Base-by-base conservation (phyloP, 1,140 invertebrate genomes). In the Drosophila sturtevanti region DNA sequence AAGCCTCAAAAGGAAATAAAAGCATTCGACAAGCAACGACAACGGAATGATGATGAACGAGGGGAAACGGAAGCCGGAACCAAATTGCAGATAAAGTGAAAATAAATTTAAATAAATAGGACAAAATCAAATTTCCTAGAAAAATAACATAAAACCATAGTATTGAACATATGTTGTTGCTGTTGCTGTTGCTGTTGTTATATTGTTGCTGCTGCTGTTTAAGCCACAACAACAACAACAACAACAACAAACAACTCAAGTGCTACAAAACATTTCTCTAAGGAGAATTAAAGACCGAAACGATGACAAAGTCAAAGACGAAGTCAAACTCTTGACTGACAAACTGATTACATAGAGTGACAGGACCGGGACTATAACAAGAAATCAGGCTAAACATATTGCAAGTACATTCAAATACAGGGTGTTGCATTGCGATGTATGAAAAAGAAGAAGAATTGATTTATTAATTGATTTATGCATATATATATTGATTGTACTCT, bases 61-160 rank as follows among this genome's bases (percentile, higher is more conserved):
- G 38, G 41, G 41, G 16, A 48, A 48, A 48, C 11, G 41, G 16
- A 48, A 48, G 16, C 41, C 41, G 41, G 41, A 48, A 67, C 71
- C 58, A 77, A 72, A 89, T 89, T 68, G 79, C 48, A 70, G 65
- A 87, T 77, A 89, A 89, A 79, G 73, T 87, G 81, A 77, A 89
- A 82, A 89, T 73, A 68, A 89, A 89, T 89, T 84, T 80, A 74
- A 89, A 89, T 80, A 84, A 75, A 80, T 80, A 68, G 80, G 69
- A 54, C 35, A 70, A 89, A 89, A 89, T 89, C 84, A 84, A 84
- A 89, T 89, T 89, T 80, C 69, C 70, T 61, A 77, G 24, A 31
- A 52, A 68, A 44, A 58, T 35, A 54, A 38, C 22, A 41, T 41
- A 44, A 48, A 48, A 44, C 41, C 14, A 44, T 18, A 44, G 41